Conservation (phyloP, 2,888 invertebrate species). For the Lochmaea capreae region DNA sequence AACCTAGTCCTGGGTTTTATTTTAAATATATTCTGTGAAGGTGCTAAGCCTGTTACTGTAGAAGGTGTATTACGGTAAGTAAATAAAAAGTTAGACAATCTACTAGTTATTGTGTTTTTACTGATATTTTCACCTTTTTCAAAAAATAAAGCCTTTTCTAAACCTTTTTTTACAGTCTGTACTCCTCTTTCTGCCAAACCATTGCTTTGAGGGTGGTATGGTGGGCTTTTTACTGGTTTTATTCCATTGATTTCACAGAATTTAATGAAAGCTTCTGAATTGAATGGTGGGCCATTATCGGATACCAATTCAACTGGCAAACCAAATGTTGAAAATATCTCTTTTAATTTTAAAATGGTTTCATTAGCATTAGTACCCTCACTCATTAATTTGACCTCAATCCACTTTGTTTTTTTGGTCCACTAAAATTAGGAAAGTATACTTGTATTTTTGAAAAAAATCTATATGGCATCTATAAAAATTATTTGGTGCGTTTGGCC, state of each 20-base stretch:
- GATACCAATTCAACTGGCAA: conserved; percentile 44
- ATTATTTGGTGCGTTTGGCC: conserved; percentile 32
- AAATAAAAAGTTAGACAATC: neutral
- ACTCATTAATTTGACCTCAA: conserved; percentile 44
- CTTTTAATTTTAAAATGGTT: no score
- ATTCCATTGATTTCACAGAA: conserved; percentile 51
- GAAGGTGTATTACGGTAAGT: conserved; percentile 32
- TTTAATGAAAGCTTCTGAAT: conserved; percentile 38
- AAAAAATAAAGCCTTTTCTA: conserved; percentile 22
- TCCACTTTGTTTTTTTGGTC: conserved; percentile 45
- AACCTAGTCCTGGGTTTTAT: conserved; percentile 34
- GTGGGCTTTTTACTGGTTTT: conserved; percentile 44
- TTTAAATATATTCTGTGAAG: conserved; percentile 28
- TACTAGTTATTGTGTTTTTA: neutral
- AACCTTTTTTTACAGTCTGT: conserved; percentile 47
- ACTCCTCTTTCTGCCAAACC: conserved; percentile 45
- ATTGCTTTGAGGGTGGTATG: conserved; percentile 47
- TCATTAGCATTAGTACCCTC: conserved; percentile 35
- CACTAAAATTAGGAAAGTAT: conserved; percentile 38
- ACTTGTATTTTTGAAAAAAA: conserved; percentile 27
- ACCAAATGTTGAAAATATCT: conserved; percentile 46
- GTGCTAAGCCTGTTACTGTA: conserved; percentile 11
- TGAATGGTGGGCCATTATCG: conserved; percentile 50
- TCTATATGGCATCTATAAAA: conserved; percentile 22
- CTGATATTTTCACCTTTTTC: no score